Percentiles rank a stretch among this genome's conserved stretches.
Evolutionary conservation across 64 coral and sea anemone species (phyloP).

Genomic region (Acropora yongei): DNA sequence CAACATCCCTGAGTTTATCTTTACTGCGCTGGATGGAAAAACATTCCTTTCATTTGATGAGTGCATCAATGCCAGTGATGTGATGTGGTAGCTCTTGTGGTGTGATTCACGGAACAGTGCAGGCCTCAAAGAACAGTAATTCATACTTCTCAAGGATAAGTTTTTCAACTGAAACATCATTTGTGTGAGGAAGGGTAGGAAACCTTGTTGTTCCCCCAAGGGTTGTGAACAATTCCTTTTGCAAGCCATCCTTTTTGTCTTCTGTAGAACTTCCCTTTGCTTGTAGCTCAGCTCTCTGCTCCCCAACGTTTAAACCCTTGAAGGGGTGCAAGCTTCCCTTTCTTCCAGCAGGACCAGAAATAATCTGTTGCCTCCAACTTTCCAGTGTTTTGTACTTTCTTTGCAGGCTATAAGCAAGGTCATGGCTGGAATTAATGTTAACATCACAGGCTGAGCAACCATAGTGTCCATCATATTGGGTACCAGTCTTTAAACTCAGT

Average conservation of each 20-base stretch:
- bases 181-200: slow-evolving; percentile 11
- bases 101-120: slow-evolving; percentile 51
- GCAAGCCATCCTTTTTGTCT: slow-evolving; percentile 15
- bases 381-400: slow-evolving; percentile 36
- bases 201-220: slow-evolving; percentile 46
- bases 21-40: slow-evolving; percentile 7
- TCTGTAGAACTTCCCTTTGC: background rate
- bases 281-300: slow-evolving; percentile 6
- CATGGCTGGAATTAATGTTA: slow-evolving; percentile 18
- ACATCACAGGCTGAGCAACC: slow-evolving; percentile 50
- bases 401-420: slow-evolving; percentile 17
- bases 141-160: slow-evolving; percentile 44
- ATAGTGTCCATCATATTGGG: slow-evolving; percentile 51
- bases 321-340: too few relatives aligned
- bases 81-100: slow-evolving; percentile 19
- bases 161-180: slow-evolving; percentile 5
- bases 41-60: slow-evolving; percentile 23
- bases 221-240: slow-evolving; percentile 10
- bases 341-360: background rate
- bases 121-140: slow-evolving; percentile 51
- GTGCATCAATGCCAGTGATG: slow-evolving; percentile 18
- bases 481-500: slow-evolving; percentile 23
- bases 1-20: slow-evolving; percentile 20
- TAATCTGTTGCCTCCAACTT: background rate
- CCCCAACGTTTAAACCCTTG: too few relatives aligned